A percentile compares a stretch with the other conserved stretches of the same genome.
These are phyloP conservation scores for Pyrocephalus nanus DNA, from an alignment of 2,797 vertebrate genomes.

Conservation along the genomic window DNA sequence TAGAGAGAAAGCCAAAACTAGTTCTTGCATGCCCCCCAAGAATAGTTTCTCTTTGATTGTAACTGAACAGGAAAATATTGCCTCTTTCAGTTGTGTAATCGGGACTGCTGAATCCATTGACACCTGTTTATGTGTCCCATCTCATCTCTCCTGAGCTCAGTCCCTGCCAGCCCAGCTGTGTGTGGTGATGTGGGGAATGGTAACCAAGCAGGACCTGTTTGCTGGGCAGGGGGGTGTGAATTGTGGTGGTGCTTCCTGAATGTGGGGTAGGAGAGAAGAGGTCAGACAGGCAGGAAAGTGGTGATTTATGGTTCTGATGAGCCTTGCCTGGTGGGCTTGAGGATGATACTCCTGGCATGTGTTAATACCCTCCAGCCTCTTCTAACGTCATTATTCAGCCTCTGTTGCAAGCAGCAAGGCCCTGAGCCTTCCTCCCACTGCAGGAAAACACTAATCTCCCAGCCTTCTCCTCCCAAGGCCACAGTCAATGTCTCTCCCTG, in stretches of 20 bases:
- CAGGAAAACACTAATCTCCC: slow-evolving; percentile 24
- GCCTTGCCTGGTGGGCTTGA: neutral
- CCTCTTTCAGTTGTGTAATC: neutral
- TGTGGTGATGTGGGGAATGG: fast-evolving
- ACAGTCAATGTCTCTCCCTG: neutral
- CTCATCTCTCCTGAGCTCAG: neutral
- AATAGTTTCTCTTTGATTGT: neutral
- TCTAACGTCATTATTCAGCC: neutral
- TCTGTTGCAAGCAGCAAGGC: neutral
- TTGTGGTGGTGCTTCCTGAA: neutral
- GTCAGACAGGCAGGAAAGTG: neutral
- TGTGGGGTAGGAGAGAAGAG: neutral
- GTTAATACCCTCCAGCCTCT: neutral
- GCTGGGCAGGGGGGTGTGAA: neutral
- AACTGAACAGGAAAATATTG: neutral
- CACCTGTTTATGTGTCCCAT: neutral
- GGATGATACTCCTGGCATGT: neutral
- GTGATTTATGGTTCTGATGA: neutral
- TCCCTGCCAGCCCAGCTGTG: no score
- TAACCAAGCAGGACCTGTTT: neutral
- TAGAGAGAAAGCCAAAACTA: neutral
- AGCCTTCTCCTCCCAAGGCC: slow-evolving; percentile 52
- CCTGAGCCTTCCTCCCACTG: neutral
- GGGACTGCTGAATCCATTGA: neutral
- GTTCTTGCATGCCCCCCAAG: neutral